Evolutionary conservation across 2,113 vertebrate genomes (phyloP).

Genomic region (Ageneiosus marmoratus): DNA sequence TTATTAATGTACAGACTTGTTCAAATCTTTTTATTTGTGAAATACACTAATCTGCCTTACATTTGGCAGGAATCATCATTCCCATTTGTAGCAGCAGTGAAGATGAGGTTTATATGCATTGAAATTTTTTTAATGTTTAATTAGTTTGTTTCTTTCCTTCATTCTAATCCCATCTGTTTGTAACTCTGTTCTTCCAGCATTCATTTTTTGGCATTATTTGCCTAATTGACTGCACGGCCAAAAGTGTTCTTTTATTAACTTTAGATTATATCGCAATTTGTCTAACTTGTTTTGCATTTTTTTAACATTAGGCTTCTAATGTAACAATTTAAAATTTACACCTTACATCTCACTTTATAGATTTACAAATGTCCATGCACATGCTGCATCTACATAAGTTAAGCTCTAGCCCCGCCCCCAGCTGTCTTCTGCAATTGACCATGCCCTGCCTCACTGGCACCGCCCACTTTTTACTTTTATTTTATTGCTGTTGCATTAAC

Average conservation of each 20-base stretch:
- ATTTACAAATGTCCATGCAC: background rate
- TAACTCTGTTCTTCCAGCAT: background rate
- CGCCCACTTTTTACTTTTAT: background rate
- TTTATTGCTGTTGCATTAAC: conserved; percentile 9
- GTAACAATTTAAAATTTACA: background rate
- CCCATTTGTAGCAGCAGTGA: background rate
- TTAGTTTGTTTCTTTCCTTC: background rate
- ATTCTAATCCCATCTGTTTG: background rate
- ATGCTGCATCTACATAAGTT: background rate
- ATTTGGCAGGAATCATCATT: background rate
- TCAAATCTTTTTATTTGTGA: background rate
- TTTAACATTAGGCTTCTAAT: background rate
- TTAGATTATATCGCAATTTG: background rate
- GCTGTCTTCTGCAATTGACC: background rate
- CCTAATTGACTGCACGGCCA: background rate
- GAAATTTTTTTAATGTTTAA: background rate
- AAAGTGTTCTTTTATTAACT: background rate
- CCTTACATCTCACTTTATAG: background rate
- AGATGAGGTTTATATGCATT: background rate
- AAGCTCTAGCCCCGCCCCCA: background rate
- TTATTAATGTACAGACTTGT: background rate
- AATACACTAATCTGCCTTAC: background rate
- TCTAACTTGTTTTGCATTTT: background rate
- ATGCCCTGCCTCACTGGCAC: background rate
- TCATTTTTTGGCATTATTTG: background rate